phyloP scores from a whole-genome alignment of 53 echinoderm and acorn worm species.

The Stichopus horrens region DNA sequence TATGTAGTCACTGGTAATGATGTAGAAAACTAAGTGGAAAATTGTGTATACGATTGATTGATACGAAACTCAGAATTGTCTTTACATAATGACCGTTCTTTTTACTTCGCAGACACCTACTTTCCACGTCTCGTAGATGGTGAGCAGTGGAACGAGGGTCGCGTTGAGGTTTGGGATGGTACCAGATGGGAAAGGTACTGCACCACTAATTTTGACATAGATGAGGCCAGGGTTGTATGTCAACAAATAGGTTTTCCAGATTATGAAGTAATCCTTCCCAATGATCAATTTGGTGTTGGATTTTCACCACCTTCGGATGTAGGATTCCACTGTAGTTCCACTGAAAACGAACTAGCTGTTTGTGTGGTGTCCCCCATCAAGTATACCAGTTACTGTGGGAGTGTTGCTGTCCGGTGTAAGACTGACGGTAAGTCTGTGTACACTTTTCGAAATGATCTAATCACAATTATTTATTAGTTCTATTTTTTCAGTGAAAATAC shows the following conservation, averaged over 20 bases:
- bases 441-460: too few relatives aligned
- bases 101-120: neutral
- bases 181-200: neutral
- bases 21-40: too few relatives aligned
- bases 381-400: neutral
- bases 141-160: neutral
- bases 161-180: slow-evolving; percentile 11
- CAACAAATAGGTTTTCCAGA: neutral
- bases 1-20: too few relatives aligned
- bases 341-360: neutral
- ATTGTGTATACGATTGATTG: too few relatives aligned
- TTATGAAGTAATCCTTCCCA: neutral
- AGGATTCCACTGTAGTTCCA: neutral
- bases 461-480: too few relatives aligned
- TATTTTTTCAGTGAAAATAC: too few relatives aligned
- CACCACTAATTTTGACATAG: neutral
- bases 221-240: neutral
- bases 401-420: slow-evolving; percentile 1
- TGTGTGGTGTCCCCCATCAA: neutral
- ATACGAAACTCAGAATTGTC: too few relatives aligned
- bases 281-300: neutral
- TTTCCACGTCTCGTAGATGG: slow-evolving; percentile 8
- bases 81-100: neutral
- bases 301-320: neutral
- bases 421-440: too few relatives aligned